A percentile compares a stretch with the other conserved stretches of the same genome.
phyloP scores from a whole-genome alignment of 2,888 invertebrate genomes.

The Plagiodera versicolora region DNA sequence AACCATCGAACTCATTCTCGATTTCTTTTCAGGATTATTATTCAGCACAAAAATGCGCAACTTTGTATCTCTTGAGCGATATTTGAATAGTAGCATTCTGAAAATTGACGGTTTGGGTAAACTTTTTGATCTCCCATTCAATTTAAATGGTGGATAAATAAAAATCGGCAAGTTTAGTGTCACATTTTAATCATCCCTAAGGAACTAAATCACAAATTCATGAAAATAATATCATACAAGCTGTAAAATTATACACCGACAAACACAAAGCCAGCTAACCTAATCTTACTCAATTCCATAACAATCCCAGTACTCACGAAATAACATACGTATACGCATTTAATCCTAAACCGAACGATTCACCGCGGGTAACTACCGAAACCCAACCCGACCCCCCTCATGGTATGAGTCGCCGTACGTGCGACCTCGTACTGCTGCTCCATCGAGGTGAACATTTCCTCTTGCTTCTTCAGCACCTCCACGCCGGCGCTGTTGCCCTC shows the following conservation, averaged over 20 bases:
- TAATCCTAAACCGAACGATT: no score
- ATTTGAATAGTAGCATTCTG: no score
- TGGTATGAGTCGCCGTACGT: slow-evolving; percentile 92
- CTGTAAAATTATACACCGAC: not conserved
- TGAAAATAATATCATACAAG: not conserved
- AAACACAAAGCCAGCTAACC: not conserved
- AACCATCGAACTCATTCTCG: no score
- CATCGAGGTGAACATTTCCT: slow-evolving; percentile 90
- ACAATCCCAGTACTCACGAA: slow-evolving; percentile 1
- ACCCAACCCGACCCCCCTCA: slow-evolving; percentile 84
- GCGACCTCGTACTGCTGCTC: slow-evolving; percentile 97
- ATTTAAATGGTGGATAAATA: no score
- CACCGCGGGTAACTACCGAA: slow-evolving; percentile 64
- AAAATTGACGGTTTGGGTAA: no score
- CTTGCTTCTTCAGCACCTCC: slow-evolving; percentile 70
- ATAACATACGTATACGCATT: no score
- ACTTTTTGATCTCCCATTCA: no score
- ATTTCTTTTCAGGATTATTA: no score
- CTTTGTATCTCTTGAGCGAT: no score
- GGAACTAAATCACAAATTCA: not conserved
- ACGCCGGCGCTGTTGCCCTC: slow-evolving; percentile 50
- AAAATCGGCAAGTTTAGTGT: no score
- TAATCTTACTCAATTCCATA: slow-evolving; percentile 8
- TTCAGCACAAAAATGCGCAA: no score
- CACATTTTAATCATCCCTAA: not conserved